Conservation (phyloP, 2,797 vertebrate genomes). For the Parauchenoglanis punctatus region DNA sequence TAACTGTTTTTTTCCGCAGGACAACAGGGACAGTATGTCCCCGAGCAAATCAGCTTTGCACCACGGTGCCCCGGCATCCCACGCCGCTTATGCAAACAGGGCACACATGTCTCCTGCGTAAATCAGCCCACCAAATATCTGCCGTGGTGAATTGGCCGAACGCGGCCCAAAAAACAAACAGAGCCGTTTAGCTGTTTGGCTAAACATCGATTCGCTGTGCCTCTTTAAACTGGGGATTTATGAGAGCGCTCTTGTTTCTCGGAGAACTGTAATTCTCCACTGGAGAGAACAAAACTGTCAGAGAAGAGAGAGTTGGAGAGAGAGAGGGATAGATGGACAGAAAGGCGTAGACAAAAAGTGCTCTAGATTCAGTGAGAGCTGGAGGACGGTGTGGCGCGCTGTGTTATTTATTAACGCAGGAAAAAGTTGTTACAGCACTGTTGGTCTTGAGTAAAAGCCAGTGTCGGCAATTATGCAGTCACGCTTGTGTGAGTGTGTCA, state of each 20-base stretch:
- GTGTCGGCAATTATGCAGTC: constrained; percentile 64
- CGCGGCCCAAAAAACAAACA: constrained; percentile 64
- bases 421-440: constrained; percentile 68
- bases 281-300: constrained; percentile 52
- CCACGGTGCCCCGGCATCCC: constrained; percentile 59
- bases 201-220: constrained; percentile 70
- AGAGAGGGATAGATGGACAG: constrained; percentile 56
- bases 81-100: constrained; percentile 64
- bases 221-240: constrained; percentile 68
- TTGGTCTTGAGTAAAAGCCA: constrained; percentile 69
- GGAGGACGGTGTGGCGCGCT: constrained; percentile 50
- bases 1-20: constrained; percentile 33
- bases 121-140: constrained; percentile 63
- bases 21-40: constrained; percentile 49
- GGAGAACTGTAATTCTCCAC: constrained; percentile 66
- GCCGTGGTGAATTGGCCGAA: constrained; percentile 63
- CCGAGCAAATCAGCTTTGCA: constrained; percentile 61
- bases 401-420: constrained; percentile 69
- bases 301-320: constrained; percentile 34
- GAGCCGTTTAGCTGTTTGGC: constrained; percentile 63
- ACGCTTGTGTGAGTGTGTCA: constrained; percentile 26
- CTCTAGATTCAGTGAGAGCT: constrained; percentile 63
- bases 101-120: constrained; percentile 66
- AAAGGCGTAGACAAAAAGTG: constrained; percentile 59
- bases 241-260: constrained; percentile 59